Conservation (phyloP, 1,140 invertebrate species). For the Drosophila nigrodunni region DNA sequence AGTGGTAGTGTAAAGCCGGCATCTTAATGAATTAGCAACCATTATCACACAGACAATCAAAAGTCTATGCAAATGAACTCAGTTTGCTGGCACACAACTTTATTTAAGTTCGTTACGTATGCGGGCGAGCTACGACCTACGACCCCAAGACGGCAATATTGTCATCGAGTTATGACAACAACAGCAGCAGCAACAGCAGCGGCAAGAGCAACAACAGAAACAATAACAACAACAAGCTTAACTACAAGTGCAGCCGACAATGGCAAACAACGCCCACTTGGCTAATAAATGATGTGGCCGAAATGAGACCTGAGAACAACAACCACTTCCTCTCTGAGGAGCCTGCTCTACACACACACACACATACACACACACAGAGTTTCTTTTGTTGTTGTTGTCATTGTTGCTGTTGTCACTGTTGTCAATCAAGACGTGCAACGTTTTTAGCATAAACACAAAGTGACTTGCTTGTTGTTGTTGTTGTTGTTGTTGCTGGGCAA, state of each 20-base stretch:
- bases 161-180: slow-evolving; percentile 54
- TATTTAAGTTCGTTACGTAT: slow-evolving; percentile 78
- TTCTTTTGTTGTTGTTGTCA: slow-evolving; percentile 41
- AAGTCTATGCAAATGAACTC: slow-evolving; percentile 77
- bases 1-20: slow-evolving; percentile 32
- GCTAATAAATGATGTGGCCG: slow-evolving; percentile 69
- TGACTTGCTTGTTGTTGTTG: slow-evolving; percentile 8
- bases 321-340: slow-evolving; percentile 15
- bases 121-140: slow-evolving; percentile 52
- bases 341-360: slow-evolving; percentile 28
- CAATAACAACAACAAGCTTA: slow-evolving; percentile 1
- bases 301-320: slow-evolving; percentile 43
- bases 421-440: slow-evolving; percentile 73
- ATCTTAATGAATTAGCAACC: slow-evolving; percentile 70
- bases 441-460: slow-evolving; percentile 68
- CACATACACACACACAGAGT: slow-evolving; percentile 16
- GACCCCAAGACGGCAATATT: slow-evolving; percentile 35
- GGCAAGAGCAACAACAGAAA: slow-evolving; percentile 4
- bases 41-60: slow-evolving; percentile 46
- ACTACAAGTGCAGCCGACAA: slow-evolving; percentile 29
- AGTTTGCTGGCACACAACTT: slow-evolving; percentile 63
- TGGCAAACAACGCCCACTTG: slow-evolving; percentile 45
- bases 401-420: slow-evolving; percentile 47
- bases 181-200: slow-evolving; percentile 9
- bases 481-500: slow-evolving; percentile 39